Evolutionary conservation across 1,140 invertebrate genomes (phyloP).

Genomic region (Drosophila pallidifrons): DNA sequence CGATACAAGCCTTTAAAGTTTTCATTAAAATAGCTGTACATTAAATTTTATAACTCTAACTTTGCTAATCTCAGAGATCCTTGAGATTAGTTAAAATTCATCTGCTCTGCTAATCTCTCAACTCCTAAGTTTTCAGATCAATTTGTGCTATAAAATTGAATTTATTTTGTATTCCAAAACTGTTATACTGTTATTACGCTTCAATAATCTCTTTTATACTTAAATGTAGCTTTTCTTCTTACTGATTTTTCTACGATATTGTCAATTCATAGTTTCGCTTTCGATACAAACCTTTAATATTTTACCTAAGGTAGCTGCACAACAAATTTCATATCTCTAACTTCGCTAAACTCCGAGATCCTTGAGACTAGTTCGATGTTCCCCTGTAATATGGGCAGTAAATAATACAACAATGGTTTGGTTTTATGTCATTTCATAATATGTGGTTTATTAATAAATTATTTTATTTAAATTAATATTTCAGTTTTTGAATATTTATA

Average conservation of each 20-base stretch:
- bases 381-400: background rate
- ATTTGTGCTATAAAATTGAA: background rate
- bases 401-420: constrained; percentile 25
- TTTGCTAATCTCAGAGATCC: background rate
- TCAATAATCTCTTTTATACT: too few species aligned
- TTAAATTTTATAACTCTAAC: background rate
- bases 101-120: background rate
- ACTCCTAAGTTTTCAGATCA: background rate
- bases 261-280: background rate
- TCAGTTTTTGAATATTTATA: constrained; percentile 82
- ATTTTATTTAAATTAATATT: constrained; percentile 81
- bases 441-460: constrained; percentile 83
- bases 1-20: too few species aligned
- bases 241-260: too few species aligned
- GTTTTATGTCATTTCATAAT: constrained; percentile 78
- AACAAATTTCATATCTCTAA: background rate
- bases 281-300: background rate
- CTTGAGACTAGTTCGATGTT: background rate
- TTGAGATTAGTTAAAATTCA: background rate
- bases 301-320: too few species aligned
- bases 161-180: too few species aligned
- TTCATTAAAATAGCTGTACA: too few species aligned
- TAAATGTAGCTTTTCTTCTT: too few species aligned
- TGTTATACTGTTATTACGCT: too few species aligned
- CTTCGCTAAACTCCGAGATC: background rate